Evolutionary conservation across 2,888 invertebrate genomes (phyloP).

Genomic region (Agrochola circellaris): DNA sequence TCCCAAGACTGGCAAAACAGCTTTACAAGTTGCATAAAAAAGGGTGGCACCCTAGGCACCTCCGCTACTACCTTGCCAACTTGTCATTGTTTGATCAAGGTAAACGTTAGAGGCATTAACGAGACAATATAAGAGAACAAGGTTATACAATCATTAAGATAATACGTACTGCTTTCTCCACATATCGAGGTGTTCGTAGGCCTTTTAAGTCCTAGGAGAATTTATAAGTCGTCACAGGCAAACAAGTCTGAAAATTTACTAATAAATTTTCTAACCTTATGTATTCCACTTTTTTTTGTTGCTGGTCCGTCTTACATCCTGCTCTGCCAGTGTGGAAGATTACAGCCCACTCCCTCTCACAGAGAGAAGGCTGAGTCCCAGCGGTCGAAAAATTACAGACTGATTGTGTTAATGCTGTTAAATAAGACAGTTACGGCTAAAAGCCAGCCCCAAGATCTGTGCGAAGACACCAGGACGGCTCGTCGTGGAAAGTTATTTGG

Average conservation of each 20-base stretch:
- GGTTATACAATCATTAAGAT: background rate
- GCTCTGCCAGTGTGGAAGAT: background rate
- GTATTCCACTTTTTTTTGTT: background rate
- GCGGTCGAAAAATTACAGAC: background rate
- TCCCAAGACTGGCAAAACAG: background rate
- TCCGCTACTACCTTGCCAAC: too few species aligned
- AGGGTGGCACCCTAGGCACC: background rate
- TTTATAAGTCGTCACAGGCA: background rate
- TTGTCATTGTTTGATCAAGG: background rate
- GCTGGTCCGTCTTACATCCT: background rate
- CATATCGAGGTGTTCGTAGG: background rate
- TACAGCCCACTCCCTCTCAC: background rate
- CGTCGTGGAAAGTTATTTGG: background rate
- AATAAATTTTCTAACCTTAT: constrained; percentile 10
- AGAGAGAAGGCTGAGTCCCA: background rate
- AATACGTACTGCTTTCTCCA: constrained; percentile 5
- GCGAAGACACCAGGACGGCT: background rate
- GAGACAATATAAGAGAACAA: background rate
- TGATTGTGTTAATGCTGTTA: background rate
- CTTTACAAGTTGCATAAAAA: constrained; percentile 3
- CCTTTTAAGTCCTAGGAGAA: background rate
- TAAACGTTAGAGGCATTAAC: background rate
- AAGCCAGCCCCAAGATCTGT: background rate
- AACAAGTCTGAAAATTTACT: constrained; percentile 10
- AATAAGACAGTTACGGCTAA: background rate